Evolutionary conservation across 1,140 invertebrate species (phyloP), one percentile per base, ranked within the genome.

Genomic region (Heliconius himera): DNA sequence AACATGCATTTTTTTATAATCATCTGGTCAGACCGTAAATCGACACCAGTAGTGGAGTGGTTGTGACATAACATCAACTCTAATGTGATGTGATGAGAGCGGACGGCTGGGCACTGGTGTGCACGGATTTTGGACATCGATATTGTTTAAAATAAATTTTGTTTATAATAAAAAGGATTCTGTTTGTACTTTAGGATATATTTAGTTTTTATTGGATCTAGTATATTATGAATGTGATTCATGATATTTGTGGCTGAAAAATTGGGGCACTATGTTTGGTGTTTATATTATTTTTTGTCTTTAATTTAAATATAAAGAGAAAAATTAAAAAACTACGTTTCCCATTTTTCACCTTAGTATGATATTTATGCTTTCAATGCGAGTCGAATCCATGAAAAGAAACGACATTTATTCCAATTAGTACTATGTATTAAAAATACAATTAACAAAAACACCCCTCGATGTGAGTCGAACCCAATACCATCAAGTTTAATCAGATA

Each of bases 11-110:
- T 82, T 46, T 82, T 79, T 74, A 16, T 70, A 8, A 49, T 73
- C n/a, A 73, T 76, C 60, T 73, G 71, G 54, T 84, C 29, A 74
- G 79, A 38, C 22, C 36, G 87, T 88, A 87, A 88, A 75, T 71
- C 66, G 84, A 88, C 83, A 84, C 83, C 82, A 78, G 85, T 84
- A 87, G 83, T 87, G 76, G 78, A 85, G 82, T 81, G 81, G 82
- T 84, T 85, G 80, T 85, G 85, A 89, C 87, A 87, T 77, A 89
- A 88, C 84, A 86, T 80, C 75, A 76, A 80, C 81, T 70, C 85
- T 87, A 86, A 85, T 82, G 70, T 82, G 87, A 89, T 49, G 60
- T 83, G 85, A 87, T 85, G 22, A 54, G 78, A 80, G 26, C 70
- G 54, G 84, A 87, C 86, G 83, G 80, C 71, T 71, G 77, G 81